Evolutionary conservation across 2,888 invertebrate species (phyloP), one percentile per base, ranked within the genome.

Genomic region (Agrilus mali): DNA sequence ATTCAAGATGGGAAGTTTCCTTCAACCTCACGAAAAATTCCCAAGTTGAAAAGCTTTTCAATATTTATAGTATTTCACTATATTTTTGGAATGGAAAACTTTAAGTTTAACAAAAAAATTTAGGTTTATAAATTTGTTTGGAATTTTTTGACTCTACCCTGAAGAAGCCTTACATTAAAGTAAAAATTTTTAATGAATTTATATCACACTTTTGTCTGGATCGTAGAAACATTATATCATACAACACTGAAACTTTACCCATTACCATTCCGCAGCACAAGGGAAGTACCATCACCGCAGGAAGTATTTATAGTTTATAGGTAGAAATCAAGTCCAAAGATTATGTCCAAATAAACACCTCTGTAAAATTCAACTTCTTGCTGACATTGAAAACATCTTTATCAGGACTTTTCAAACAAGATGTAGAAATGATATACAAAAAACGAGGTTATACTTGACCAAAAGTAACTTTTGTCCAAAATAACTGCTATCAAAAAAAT

Each of bases 351-450:
- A n/a, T n/a, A n/a, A n/a, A 96, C n/a, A 96, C 86, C 72, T 95
- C 89, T 59, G 82, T 79, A 65, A 93, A 92, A 69, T 96, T 96
- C 53, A 82, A 82, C 59, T 72, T 80, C 45, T 77, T 75, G 20
- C 95, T 95, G 51, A 95, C 70, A 57, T 87, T 88, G 68, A 88
- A 96, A 33, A 92, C 94, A 61, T 92, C 83, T 64, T 92, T 92
- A 62, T 95, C 93, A 7, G 86, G 79, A 7, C 93, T 96, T 96
- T 60, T 82, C 78, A 40, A 80, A 68, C 49, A 90, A 84, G 59
- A 96, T 77, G 67, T 87, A 95, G 63, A 87, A 80, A 65, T 96
- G 96, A 70, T 95, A 96, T 54, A 86, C 82, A 70, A 95, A 89
- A 46, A 84, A 88, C 70, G 96, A 94, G 90, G 95, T 93, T 38